phyloP scores from a whole-genome alignment of 1,140 invertebrate genomes.

The Temnothorax nylanderi region DNA sequence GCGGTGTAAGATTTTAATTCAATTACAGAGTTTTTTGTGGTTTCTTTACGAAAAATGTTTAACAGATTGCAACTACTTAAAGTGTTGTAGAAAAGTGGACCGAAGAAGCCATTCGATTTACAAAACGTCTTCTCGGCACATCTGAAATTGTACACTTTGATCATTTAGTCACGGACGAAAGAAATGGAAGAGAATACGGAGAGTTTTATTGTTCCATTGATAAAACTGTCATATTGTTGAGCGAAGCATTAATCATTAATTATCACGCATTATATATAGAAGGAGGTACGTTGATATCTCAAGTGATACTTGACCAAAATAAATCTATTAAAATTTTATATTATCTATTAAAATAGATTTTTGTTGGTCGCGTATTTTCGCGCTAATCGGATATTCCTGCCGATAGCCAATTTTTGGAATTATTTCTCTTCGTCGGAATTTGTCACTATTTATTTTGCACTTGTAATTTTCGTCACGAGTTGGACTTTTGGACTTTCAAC shows the following conservation, averaged over 20 bases:
- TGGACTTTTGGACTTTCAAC: too few relatives aligned
- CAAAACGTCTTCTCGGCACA: background rate
- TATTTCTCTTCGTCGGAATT: too few relatives aligned
- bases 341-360: too few relatives aligned
- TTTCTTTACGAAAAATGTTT: background rate
- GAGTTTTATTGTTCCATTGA: conserved; percentile 33
- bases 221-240: background rate
- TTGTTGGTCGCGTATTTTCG: too few relatives aligned
- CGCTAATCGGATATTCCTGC: too few relatives aligned
- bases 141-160: conserved; percentile 25
- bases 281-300: conserved; percentile 9
- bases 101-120: conserved; percentile 17
- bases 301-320: background rate
- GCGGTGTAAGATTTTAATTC: conserved; percentile 19
- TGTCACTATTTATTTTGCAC: too few relatives aligned
- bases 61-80: background rate
- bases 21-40: background rate
- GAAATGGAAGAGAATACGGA: conserved; percentile 34
- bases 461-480: too few relatives aligned
- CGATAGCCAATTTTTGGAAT: too few relatives aligned
- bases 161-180: background rate
- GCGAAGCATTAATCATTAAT: conserved; percentile 1
- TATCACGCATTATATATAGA: background rate
- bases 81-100: conserved; percentile 42
- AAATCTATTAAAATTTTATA: too few relatives aligned